These are phyloP conservation scores for Bradypus variegatus DNA, from an alignment of 2,797 vertebrate genomes.

Conservation along the genomic window DNA sequence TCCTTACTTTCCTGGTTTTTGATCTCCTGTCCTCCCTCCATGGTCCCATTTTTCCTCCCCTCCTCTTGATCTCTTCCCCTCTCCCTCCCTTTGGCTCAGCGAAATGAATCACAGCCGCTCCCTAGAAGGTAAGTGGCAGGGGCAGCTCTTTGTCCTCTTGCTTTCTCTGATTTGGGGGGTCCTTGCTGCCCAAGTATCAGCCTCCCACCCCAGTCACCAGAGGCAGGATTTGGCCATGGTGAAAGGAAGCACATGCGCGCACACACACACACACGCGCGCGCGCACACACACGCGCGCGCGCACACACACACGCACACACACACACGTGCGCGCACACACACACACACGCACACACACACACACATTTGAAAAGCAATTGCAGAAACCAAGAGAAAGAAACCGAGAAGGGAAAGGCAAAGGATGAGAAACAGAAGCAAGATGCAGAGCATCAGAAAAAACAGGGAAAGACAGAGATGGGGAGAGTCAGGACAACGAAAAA, in stretches of 20 bases:
- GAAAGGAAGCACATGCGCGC: too few species aligned
- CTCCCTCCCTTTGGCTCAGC: slow-evolving; percentile 11
- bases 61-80: slow-evolving; percentile 34
- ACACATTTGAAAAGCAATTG: neutral
- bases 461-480: slow-evolving; percentile 24
- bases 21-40: slow-evolving; percentile 54
- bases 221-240: neutral
- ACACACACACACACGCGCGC: neutral
- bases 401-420: neutral
- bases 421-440: neutral
- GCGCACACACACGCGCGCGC: neutral
- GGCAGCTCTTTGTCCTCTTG: slow-evolving; percentile 35
- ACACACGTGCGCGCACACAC: neutral
- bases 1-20: slow-evolving; percentile 57
- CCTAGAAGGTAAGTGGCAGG: neutral
- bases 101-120: slow-evolving; percentile 32
- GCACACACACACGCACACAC: neutral
- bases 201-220: neutral
- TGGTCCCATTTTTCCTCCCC: slow-evolving; percentile 13
- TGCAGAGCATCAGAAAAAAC: slow-evolving; percentile 31
- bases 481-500: slow-evolving; percentile 20
- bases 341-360: neutral
- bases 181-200: neutral
- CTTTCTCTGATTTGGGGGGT: neutral
- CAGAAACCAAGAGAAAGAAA: neutral